Conservation (phyloP, 2,113 vertebrate species). For the Entomyzon cyanotis region DNA sequence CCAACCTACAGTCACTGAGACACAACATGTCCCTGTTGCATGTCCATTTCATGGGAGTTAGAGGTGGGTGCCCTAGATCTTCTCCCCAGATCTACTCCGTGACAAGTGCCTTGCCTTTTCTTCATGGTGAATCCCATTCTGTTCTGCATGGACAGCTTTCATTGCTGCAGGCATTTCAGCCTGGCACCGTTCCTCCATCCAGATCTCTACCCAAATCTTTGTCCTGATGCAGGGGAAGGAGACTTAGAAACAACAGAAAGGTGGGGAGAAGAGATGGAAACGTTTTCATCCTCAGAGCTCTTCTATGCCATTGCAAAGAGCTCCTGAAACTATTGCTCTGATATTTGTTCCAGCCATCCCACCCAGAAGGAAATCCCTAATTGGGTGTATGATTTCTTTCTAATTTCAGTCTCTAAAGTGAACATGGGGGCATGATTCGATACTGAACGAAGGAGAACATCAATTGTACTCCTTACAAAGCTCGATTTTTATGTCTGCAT, state of each 20-base stretch:
- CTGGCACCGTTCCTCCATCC: not conserved
- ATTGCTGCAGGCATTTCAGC: not conserved
- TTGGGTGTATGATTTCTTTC: not conserved
- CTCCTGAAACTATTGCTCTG: not conserved
- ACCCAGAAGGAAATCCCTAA: not conserved
- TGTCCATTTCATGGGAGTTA: not conserved
- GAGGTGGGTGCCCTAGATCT: not conserved
- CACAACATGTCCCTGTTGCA: not conserved
- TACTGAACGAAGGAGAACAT: not conserved
- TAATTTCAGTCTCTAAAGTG: not conserved
- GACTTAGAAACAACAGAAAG: not conserved
- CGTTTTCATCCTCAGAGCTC: not conserved
- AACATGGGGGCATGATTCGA: not conserved
- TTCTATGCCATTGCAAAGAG: not conserved
- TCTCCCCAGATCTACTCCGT: not conserved
- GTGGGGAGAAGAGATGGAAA: not conserved
- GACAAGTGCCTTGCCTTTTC: not conserved
- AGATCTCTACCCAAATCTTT: not conserved
- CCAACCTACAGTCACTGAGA: not conserved
- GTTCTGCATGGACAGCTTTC: not conserved
- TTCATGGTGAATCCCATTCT: not conserved
- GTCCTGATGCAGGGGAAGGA: not conserved
- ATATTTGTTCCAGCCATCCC: not conserved
- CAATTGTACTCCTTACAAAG: fast-evolving
- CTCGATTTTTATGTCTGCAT: not conserved